phyloP scores from a whole-genome alignment of 2,888 invertebrate genomes.

The Pardosa pseudoannulata region DNA sequence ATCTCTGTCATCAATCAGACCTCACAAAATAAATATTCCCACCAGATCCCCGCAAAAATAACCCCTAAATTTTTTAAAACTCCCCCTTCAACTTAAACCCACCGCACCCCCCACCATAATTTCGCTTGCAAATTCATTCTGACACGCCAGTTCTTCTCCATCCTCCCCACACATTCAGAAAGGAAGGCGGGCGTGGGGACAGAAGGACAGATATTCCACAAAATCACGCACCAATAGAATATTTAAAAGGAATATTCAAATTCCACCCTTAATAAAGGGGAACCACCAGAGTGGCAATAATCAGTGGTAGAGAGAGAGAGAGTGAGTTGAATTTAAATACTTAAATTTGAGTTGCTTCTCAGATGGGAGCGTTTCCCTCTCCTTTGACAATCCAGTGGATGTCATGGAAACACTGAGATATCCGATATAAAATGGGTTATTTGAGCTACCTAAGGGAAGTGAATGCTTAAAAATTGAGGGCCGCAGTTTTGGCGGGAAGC shows the following conservation, averaged over 20 bases:
- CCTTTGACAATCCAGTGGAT: neutral
- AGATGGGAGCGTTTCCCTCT: neutral
- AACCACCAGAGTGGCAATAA: neutral
- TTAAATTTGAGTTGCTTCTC: neutral
- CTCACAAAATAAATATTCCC: neutral
- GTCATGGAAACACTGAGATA: neutral
- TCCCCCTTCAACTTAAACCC: neutral
- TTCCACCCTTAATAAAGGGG: constrained; percentile 2
- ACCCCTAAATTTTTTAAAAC: neutral
- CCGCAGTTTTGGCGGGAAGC: no score
- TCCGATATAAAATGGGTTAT: neutral
- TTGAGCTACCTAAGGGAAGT: neutral
- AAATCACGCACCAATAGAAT: constrained; percentile 32
- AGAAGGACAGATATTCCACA: no score
- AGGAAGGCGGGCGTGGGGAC: neutral
- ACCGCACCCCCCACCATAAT: no score
- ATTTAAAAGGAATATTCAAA: constrained; percentile 53
- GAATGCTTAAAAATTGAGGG: neutral
- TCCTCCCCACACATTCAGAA: no score
- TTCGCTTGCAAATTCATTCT: neutral
- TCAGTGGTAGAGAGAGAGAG: neutral
- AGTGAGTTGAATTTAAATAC: constrained; percentile 3
- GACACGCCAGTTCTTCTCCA: neutral
- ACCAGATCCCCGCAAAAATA: neutral
- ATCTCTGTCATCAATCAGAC: neutral